Percentiles rank a stretch among this genome's conserved stretches.
phyloP scores from a whole-genome alignment of 2,888 invertebrate species.

The Thumatha senex region DNA sequence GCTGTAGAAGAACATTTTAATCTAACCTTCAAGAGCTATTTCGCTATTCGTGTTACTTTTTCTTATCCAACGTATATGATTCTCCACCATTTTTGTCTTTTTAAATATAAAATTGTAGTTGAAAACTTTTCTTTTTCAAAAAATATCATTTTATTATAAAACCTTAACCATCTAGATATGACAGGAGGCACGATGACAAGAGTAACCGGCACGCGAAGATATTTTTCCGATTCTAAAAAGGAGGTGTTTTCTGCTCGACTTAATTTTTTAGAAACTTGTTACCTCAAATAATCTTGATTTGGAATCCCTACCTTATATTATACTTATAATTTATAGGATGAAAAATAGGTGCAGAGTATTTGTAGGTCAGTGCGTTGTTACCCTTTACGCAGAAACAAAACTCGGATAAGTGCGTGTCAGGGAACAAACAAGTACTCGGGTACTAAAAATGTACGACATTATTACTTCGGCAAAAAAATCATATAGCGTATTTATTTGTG shows the following conservation, averaged over 20 bases:
- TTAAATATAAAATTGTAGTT: not conserved
- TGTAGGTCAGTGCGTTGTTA: too few relatives aligned
- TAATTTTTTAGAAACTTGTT: too few relatives aligned
- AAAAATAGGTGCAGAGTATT: not conserved
- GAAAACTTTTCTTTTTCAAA: conserved; percentile 24
- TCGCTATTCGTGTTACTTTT: conserved; percentile 11
- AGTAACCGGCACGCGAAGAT: too few relatives aligned
- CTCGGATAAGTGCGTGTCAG: too few relatives aligned
- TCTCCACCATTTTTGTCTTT: conserved; percentile 16
- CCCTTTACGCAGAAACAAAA: too few relatives aligned
- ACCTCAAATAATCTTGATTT: not conserved
- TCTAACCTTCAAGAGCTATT: conserved; percentile 25
- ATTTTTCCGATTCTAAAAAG: too few relatives aligned
- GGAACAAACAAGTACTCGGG: too few relatives aligned
- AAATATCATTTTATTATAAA: conserved; percentile 27
- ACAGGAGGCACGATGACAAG: conserved; percentile 10
- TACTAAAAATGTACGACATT: too few relatives aligned
- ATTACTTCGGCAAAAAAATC: too few relatives aligned
- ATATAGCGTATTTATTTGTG: too few relatives aligned
- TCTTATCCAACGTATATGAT: conserved; percentile 7
- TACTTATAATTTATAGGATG: not conserved
- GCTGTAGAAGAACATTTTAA: too few relatives aligned
- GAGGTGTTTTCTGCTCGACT: not conserved
- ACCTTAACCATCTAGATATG: conserved; percentile 29
- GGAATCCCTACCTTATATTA: not conserved